These are phyloP conservation scores for Polyploca ridens DNA, from an alignment of 2,888 invertebrate genomes.

Conservation along the genomic window DNA sequence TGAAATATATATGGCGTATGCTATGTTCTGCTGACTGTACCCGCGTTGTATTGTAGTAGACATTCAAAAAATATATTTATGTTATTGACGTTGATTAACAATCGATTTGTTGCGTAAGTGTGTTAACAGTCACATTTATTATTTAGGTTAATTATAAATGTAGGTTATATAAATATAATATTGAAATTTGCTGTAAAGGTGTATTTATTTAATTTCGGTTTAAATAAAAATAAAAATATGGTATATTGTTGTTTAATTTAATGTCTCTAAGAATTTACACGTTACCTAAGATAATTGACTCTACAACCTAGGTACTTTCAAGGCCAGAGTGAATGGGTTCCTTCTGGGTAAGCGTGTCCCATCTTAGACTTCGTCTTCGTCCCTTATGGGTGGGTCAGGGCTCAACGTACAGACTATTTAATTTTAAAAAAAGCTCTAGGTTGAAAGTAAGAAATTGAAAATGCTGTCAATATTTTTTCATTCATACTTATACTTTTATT, in stretches of 20 bases:
- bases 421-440: background rate
- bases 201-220: slow-evolving; percentile 79
- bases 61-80: slow-evolving; percentile 6
- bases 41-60: background rate
- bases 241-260: slow-evolving; percentile 46
- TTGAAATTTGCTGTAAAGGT: slow-evolving; percentile 75
- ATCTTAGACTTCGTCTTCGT: too few relatives aligned
- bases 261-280: background rate
- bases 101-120: slow-evolving; percentile 16
- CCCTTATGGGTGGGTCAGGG: too few relatives aligned
- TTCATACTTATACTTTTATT: background rate
- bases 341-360: too few relatives aligned
- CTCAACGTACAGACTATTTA: too few relatives aligned
- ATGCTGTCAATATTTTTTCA: too few relatives aligned
- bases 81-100: slow-evolving; percentile 8
- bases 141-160: slow-evolving; percentile 57
- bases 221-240: slow-evolving; percentile 65
- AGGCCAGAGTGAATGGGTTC: too few relatives aligned
- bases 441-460: background rate
- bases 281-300: too few relatives aligned
- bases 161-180: slow-evolving; percentile 69
- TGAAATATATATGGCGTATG: background rate
- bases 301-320: too few relatives aligned
- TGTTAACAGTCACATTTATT: slow-evolving; percentile 83
- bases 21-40: slow-evolving; percentile 1